Evolutionary conservation across 2,888 invertebrate species (phyloP), one percentile per base, ranked within the genome.

Genomic region (Acronicta leporina): DNA sequence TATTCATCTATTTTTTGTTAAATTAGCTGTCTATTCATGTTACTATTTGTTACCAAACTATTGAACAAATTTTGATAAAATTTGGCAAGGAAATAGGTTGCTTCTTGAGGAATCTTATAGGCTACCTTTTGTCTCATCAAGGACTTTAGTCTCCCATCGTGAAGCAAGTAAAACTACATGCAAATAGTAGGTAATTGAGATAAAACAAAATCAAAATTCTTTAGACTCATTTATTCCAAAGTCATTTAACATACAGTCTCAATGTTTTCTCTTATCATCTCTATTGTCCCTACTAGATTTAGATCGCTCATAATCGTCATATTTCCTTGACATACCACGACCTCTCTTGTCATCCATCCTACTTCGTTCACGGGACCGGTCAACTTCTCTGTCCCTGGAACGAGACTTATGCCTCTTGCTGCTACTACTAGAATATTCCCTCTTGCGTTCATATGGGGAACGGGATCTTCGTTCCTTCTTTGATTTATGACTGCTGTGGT

Each of bases 381-480:
- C 94, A 0, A 82, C 20, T 15, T 94, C 94, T 20, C 93, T 72
- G n/a, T 94, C 94, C 8, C 94, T 82, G 0, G 94, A 94, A 2
- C 95, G 83, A 8, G 94, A 94, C 73, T 94, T 93, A 47, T 94
- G 94, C 43, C 94, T 85, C 68, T 95, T 95, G 71, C 87, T 92
- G 15, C 74, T 69, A 33, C 63, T 69, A 13, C 63, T 73, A 0
- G 90, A 87, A 67, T 94, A 93, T 13, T 94, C 92, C 45, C 94
- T 81, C 66, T 95, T 95, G 8, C 94, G 85, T 40, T 95, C 95
- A 80, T 95, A 94, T 0, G 95, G 94, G 3, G 94, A 94, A 0
- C 95, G 85, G 0, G 94, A 94, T 30, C 95, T 79, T 5, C 93
- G 81, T 2, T 94, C 94, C 48, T 94, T 89, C 65, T 95, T 95